Evolutionary conservation across 1,140 invertebrate genomes (phyloP).

Genomic region (Hydropsyche tenuis): DNA sequence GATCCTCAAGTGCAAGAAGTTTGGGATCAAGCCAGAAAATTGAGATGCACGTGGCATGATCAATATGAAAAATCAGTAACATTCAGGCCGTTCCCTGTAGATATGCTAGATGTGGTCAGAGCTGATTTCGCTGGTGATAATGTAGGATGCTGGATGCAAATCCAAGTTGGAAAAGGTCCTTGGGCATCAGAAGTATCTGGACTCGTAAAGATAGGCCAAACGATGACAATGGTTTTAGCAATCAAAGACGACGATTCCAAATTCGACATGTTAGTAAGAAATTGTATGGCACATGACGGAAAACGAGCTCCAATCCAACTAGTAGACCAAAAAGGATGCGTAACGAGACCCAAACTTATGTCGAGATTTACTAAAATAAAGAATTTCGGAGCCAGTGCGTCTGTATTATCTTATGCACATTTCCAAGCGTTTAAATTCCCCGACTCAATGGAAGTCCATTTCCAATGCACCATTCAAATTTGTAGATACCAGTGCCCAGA

Average conservation of each 20-base stretch:
- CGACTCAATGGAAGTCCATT: slow-evolving; percentile 95
- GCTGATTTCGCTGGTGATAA: slow-evolving; percentile 95
- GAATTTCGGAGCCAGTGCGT: slow-evolving; percentile 91
- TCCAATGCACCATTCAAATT: slow-evolving; percentile 95
- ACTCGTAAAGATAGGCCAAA: slow-evolving; percentile 93
- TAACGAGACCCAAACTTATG: slow-evolving; percentile 91
- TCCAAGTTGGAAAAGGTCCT: slow-evolving; percentile 92
- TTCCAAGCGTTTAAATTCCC: slow-evolving; percentile 97
- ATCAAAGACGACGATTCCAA: slow-evolving; percentile 96
- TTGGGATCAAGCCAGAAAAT: slow-evolving; percentile 92
- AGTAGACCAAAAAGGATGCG: slow-evolving; percentile 91
- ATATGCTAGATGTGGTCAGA: slow-evolving; percentile 92
- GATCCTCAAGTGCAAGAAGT: slow-evolving; percentile 95
- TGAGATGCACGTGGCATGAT: slow-evolving; percentile 95
- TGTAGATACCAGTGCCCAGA: slow-evolving; percentile 92
- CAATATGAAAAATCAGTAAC: slow-evolving; percentile 95
- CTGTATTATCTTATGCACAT: slow-evolving; percentile 89
- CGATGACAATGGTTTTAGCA: slow-evolving; percentile 96
- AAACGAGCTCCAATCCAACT: slow-evolving; percentile 93
- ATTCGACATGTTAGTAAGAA: slow-evolving; percentile 94
- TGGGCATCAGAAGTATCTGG: slow-evolving; percentile 96
- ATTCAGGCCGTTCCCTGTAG: slow-evolving; percentile 92
- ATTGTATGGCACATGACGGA: slow-evolving; percentile 94
- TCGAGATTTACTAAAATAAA: slow-evolving; percentile 94
- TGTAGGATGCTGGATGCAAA: slow-evolving; percentile 95